A percentile compares a stretch with the other conserved stretches of the same genome.
Conservation (phyloP, 1,140 invertebrate species). For the Tetragnatha versicolor region DNA sequence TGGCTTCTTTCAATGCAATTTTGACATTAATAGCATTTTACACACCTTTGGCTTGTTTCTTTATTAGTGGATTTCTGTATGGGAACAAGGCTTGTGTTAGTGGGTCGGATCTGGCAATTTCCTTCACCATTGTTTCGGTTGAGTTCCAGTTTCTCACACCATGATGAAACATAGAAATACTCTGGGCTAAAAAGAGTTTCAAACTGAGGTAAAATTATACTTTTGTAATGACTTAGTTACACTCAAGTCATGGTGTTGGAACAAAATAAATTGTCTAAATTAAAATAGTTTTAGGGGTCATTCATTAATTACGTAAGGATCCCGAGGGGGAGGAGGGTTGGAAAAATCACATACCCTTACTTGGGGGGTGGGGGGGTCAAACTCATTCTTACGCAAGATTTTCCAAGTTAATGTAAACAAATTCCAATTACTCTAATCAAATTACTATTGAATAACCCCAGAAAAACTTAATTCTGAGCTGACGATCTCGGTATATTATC, state of each 20-base stretch:
- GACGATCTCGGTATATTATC: too few relatives aligned
- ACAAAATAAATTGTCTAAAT: too few relatives aligned
- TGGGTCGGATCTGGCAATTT: not conserved
- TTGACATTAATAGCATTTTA: constrained; percentile 2
- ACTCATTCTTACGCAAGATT: too few relatives aligned
- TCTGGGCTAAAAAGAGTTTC: constrained; percentile 19
- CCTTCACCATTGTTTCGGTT: not conserved
- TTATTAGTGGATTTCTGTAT: not conserved
- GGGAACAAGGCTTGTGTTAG: not conserved
- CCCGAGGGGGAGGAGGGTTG: too few relatives aligned
- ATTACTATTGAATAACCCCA: too few relatives aligned
- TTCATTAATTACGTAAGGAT: too few relatives aligned
- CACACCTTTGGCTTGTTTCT: constrained; percentile 7
- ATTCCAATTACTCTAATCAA: too few relatives aligned
- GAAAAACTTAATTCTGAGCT: too few relatives aligned
- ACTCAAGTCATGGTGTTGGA: not conserved
- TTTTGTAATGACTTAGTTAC: not conserved
- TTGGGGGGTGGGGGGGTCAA: too few relatives aligned
- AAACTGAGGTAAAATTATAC: not conserved
- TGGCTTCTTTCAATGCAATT: constrained; percentile 29
- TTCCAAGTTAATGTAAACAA: too few relatives aligned
- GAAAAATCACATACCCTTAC: too few relatives aligned
- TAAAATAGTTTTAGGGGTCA: too few relatives aligned
- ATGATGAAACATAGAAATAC: constrained; percentile 16
- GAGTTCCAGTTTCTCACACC: constrained; percentile 18